Base-by-base conservation (phyloP, 2,797 vertebrate genomes). In the Melanotaenia pygmaea region DNA sequence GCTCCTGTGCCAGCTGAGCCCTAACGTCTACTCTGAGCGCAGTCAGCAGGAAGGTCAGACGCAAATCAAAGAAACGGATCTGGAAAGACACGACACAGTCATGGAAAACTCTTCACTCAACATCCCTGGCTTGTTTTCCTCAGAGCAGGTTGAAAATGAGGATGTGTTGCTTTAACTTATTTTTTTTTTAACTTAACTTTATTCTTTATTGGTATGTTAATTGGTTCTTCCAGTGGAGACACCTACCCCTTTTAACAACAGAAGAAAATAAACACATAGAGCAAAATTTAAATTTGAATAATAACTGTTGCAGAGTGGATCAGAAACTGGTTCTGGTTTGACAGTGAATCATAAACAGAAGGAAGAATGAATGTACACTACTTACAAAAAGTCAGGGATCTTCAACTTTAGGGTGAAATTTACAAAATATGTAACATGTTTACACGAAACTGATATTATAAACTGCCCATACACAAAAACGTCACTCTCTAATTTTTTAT, bases 21-120 rank as follows among this genome's bases (percentile, higher is more conserved):
- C 97, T 91, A 59, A 96, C 60, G 9, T 97, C 97, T 20, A 96
- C 89, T 14, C 96, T 91, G 12, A 97, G 89, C 0, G 97, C 97
- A 0, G 97, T 98, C 58, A 98, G 91, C 87, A 98, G 84, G 91
- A 98, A 98, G 16, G 95, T 95, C 26, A 98, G 94, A 0, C 97
- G 95, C 89, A 98, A 62, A 86, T 97, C 96, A 0, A 97, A 98
- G 91, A 98, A 97, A 71, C 94, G 95, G 16, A 97, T 88, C 92
- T 93, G 57, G 11, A 67, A 13, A 84, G 28, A 74, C 12, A 68
- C 10, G 38, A 16, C 38, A 50, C 0, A 0, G 38, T 40, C n/a
- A 38, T 5, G 8, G 28, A 57, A 12, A 32, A 11, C 22, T 28
- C 26, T 18, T 26, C 18, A 60, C n/a, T 35, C 10, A 26, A 40